Base-by-base conservation (phyloP, 2,113 vertebrate species). In the Mustela lutreola region DNA sequence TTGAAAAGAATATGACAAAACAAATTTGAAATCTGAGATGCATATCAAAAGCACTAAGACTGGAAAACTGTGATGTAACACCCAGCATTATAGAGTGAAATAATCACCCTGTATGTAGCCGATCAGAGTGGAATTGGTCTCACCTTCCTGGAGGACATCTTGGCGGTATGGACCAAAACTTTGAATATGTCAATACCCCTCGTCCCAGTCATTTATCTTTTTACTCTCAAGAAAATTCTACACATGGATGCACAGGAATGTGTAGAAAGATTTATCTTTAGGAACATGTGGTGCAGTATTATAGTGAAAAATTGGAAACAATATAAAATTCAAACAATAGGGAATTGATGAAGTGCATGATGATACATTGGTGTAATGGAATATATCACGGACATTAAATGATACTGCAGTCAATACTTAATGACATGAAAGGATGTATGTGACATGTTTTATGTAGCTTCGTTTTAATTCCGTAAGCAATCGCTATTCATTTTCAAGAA, bases 361-460 rank as follows among this genome's bases (percentile, higher is more conserved):
- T 75, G 26, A 58, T 63, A 71, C 33, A 62, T 26, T 65, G 39
- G 93, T 89, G 48, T 22, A 60, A 15, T 85, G n/a, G 39, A 73
- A 50, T 95, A 67, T 91, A 73, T 86, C 18, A 4, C n/a, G 75
- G 22, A 1, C 24, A 76, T 89, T 86, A 96, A 67, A 48, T 93
- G 26, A 58, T 93, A 42, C 91, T 76, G 33, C 15, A 58, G 33
- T 97, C 39, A 89, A 19, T 93, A 79, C 22, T 94, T 96, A 94
- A 80, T 76, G 56, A 16, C 14, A 80, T 71, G 45, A 28, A 3
- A 5, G 75, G 79, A 87, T 88, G 50, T 31, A 58, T 79, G 22
- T 94, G 16, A 39, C 24, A 3, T 73, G 65, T 70, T 91, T 88
- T 88, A 75, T 76, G 80, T 86, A 73, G 36, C 16, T 95, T 94